Percentiles rank a stretch among this genome's conserved stretches.
phyloP scores from a whole-genome alignment of 2,797 vertebrate genomes.

The Adrianichthys oophorus region DNA sequence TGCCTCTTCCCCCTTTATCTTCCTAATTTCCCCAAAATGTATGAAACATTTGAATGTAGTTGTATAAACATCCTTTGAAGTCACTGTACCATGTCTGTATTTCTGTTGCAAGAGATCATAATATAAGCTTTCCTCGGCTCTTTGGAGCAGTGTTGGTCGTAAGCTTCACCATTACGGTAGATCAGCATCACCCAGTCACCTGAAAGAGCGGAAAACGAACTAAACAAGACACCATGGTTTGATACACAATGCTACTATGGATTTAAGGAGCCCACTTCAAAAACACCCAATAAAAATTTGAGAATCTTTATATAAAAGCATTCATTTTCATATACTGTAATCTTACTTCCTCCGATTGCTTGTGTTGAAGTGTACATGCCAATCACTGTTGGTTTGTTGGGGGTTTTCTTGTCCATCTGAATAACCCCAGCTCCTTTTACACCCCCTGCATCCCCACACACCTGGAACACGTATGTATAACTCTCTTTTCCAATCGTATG shows the following conservation, averaged over 20 bases:
- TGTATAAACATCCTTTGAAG: not conserved
- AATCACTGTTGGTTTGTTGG: slow-evolving; percentile 61
- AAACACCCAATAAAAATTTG: not conserved
- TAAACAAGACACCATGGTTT: slow-evolving; percentile 2
- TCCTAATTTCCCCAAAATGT: not conserved
- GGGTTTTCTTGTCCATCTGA: slow-evolving; percentile 61
- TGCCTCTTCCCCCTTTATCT: not conserved
- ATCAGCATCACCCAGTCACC: slow-evolving; percentile 93
- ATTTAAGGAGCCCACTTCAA: not conserved
- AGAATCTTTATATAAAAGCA: not conserved
- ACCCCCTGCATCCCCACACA: slow-evolving; percentile 85
- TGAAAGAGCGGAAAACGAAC: slow-evolving; percentile 44
- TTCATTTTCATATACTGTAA: not conserved
- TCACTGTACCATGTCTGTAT: slow-evolving; percentile 36
- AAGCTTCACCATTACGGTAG: slow-evolving; percentile 83
- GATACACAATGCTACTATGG: slow-evolving; percentile 1
- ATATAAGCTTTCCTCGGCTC: slow-evolving; percentile 84
- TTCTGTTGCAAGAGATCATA: slow-evolving; percentile 90
- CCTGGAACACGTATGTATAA: slow-evolving; percentile 84
- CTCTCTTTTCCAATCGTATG: slow-evolving; percentile 8
- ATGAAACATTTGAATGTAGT: not conserved
- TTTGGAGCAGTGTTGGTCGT: slow-evolving; percentile 77
- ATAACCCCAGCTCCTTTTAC: slow-evolving; percentile 79
- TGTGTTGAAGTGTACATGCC: slow-evolving; percentile 84
- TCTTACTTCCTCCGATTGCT: slow-evolving; percentile 87